phyloP scores from a whole-genome alignment of 2,113 vertebrate genomes.

The Diphyllodes magnificus region DNA sequence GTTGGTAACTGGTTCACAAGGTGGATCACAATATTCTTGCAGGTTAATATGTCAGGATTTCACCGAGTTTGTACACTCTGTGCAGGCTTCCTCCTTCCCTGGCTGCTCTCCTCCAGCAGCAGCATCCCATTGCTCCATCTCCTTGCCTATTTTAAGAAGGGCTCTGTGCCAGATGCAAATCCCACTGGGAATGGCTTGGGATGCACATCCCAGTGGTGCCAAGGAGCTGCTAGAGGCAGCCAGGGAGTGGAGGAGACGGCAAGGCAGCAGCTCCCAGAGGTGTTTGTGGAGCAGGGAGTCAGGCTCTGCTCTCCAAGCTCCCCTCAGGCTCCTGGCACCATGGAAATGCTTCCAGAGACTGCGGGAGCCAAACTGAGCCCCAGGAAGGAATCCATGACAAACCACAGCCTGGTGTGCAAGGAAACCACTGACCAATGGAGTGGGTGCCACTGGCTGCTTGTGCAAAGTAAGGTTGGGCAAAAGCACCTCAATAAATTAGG shows the following conservation, averaged over 20 bases:
- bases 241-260: accelerated
- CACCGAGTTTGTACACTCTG: neutral
- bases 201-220: neutral
- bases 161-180: neutral
- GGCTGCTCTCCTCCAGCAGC: neutral
- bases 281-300: neutral
- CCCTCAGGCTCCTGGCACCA: neutral
- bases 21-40: constrained; percentile 51
- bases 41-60: constrained; percentile 34
- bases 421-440: neutral
- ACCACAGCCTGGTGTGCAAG: neutral
- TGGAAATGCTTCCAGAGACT: neutral
- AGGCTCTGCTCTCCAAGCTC: neutral
- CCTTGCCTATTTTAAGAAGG: neutral
- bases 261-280: neutral
- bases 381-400: neutral
- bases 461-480: neutral
- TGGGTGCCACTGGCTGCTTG: neutral
- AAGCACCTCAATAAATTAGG: neutral
- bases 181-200: neutral
- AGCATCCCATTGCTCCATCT: neutral
- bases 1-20: constrained; percentile 62
- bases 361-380: accelerated
- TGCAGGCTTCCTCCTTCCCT: neutral
- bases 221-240: neutral